Evolutionary conservation across 2,797 vertebrate genomes (phyloP).

Genomic region (Cichlasoma orientale): DNA sequence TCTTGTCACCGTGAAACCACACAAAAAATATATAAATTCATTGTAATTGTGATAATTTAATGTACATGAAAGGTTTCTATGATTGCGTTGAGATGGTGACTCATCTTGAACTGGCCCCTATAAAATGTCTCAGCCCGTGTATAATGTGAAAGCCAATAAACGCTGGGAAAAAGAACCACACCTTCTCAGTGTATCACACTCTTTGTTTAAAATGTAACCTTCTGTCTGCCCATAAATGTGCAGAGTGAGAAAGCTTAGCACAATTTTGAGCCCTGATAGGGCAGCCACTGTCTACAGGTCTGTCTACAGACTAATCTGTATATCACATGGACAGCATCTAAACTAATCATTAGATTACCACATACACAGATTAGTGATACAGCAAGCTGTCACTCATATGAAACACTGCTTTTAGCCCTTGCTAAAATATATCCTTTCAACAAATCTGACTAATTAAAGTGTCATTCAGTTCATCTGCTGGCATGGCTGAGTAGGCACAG

Average conservation of each 20-base stretch:
- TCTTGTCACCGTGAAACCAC: background rate
- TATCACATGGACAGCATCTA: conserved; percentile 56
- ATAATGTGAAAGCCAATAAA: background rate
- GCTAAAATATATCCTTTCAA: background rate
- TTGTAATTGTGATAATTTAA: background rate
- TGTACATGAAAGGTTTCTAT: background rate
- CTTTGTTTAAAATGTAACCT: background rate
- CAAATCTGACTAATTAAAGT: background rate
- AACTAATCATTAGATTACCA: conserved; percentile 69
- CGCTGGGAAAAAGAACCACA: background rate
- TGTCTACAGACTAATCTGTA: conserved; percentile 58
- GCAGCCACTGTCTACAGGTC: conserved; percentile 30
- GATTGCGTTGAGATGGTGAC: background rate
- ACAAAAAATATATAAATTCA: conserved; percentile 13
- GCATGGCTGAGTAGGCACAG: background rate
- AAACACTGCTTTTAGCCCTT: background rate
- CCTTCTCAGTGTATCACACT: background rate
- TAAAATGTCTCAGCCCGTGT: background rate
- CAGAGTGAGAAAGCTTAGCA: conserved; percentile 5
- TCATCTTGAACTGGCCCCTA: background rate
- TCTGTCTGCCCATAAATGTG: background rate
- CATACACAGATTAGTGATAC: conserved; percentile 58
- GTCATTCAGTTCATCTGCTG: background rate
- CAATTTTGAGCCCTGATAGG: conserved; percentile 36
- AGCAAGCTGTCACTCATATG: conserved; percentile 32